Conservation (phyloP, 2,888 invertebrate genomes). For the Melieria crassipennis region DNA sequence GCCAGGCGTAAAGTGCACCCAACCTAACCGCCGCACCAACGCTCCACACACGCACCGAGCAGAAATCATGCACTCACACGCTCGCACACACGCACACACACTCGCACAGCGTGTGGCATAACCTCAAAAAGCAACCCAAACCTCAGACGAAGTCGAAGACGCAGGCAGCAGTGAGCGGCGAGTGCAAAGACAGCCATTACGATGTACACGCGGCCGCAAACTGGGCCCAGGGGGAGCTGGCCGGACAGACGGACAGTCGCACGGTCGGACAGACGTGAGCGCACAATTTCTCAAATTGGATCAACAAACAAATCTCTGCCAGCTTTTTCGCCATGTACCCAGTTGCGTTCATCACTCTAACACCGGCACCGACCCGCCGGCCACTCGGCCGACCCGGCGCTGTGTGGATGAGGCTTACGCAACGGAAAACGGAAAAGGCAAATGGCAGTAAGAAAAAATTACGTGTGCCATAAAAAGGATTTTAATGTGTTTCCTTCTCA, state of each 20-base stretch:
- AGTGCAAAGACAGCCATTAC: neutral
- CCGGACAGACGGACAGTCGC: neutral
- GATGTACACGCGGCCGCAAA: neutral
- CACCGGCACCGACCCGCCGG: too few relatives aligned
- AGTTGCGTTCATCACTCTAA: too few relatives aligned
- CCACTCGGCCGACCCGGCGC: neutral
- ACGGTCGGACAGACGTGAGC: neutral
- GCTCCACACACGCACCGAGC: too few relatives aligned
- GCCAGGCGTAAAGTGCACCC: too few relatives aligned
- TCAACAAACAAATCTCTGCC: conserved; percentile 29
- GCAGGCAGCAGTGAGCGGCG: neutral
- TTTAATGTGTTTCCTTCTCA: conserved; percentile 27
- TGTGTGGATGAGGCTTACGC: neutral
- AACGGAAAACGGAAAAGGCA: neutral
- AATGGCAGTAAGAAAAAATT: conserved; percentile 7
- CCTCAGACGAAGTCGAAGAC: too few relatives aligned
- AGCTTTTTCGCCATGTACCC: too few relatives aligned
- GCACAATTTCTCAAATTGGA: conserved; percentile 24
- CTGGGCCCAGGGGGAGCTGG: neutral
- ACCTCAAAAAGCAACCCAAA: neutral
- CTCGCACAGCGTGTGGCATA: neutral
- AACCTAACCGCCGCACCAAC: too few relatives aligned
- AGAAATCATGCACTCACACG: neutral
- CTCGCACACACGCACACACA: neutral
- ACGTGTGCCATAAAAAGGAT: conserved; percentile 26